Evolutionary conservation across 1,140 invertebrate species (phyloP), one percentile per base, ranked within the genome.

Genomic region (Colletes latitarsis): DNA sequence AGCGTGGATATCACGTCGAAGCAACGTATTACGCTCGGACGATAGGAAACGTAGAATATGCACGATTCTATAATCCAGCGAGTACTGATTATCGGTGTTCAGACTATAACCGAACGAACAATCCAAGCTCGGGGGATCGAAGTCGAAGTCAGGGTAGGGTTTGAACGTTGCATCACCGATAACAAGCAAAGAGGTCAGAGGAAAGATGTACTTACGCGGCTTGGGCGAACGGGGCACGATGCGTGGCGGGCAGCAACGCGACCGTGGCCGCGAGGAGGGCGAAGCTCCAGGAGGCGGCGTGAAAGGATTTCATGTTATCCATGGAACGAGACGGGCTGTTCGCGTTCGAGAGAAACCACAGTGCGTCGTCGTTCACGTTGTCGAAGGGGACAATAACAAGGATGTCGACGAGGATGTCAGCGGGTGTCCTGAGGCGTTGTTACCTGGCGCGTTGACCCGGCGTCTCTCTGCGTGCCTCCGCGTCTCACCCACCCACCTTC

Each of bases 201-300:
- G 17, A 21, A n/a, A n/a, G n/a, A 57, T 57, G 19, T 91, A 93
- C 92, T 93, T 89, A 93, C 92, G 91, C 92, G 84, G 94, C 94
- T 66, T 93, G 91, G 85, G 91, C 93, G 87, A 94, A 92, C 82
- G 92, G 92, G 77, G 91, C 89, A 74, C 91, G 88, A 88, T 94
- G 91, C 60, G 91, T 92, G 82, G 90, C 91, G 79, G 93, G 93
- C 84, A 94, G 90, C 78, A 94, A 87, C 80, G 92, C 90, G 85
- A 93, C 88, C 88, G 91, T 91, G 81, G 92, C 92, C 88, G 92
- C 92, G 83, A 94, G 92, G 86, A 94, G 90, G 80, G 91, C 90
- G 82, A 93, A 90, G 88, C 91, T 93, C 92, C 93, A 94, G 90
- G 93, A 92, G 73, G 90, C 90, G 82, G 91, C 88, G 88, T 89